Percentiles rank a stretch among this genome's conserved stretches.
Evolutionary conservation across 2,113 vertebrate genomes (phyloP).

Genomic region (Suncus etruscus): DNA sequence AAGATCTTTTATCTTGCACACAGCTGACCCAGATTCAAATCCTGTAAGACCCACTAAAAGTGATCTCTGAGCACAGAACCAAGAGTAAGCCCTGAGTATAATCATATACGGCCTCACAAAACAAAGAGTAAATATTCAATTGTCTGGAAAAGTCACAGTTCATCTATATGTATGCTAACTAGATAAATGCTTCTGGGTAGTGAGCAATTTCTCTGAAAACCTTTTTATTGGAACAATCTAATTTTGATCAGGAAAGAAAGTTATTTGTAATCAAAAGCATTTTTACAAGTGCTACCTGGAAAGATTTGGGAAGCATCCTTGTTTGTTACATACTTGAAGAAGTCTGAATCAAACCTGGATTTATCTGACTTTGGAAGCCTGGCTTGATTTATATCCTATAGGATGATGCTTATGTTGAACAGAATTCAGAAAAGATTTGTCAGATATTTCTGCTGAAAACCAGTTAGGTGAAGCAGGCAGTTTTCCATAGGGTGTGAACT

Average conservation of each 20-base stretch:
- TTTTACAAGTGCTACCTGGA: not conserved
- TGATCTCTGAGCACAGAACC: no score
- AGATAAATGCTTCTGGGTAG: not conserved
- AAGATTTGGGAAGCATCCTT: not conserved
- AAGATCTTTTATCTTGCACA: no score
- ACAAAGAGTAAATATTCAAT: not conserved
- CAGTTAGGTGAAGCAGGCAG: conserved; percentile 69
- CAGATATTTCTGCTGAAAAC: not conserved
- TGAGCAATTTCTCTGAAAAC: not conserved
- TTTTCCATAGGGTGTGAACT: conserved; percentile 46
- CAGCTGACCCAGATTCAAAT: no score
- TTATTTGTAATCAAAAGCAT: not conserved
- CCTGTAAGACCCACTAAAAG: no score
- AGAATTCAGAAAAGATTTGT: not conserved
- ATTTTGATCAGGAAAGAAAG: conserved; percentile 13
- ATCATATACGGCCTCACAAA: no score
- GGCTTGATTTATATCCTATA: not conserved
- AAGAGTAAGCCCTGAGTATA: no score
- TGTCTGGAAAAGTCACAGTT: conserved; percentile 10
- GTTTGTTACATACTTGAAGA: not conserved
- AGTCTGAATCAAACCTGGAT: not conserved
- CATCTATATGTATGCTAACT: not conserved
- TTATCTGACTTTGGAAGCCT: not conserved
- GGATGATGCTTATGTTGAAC: not conserved
- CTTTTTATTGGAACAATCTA: not conserved